Evolutionary conservation across 2,888 invertebrate genomes (phyloP).

Genomic region (Melolontha melolontha): DNA sequence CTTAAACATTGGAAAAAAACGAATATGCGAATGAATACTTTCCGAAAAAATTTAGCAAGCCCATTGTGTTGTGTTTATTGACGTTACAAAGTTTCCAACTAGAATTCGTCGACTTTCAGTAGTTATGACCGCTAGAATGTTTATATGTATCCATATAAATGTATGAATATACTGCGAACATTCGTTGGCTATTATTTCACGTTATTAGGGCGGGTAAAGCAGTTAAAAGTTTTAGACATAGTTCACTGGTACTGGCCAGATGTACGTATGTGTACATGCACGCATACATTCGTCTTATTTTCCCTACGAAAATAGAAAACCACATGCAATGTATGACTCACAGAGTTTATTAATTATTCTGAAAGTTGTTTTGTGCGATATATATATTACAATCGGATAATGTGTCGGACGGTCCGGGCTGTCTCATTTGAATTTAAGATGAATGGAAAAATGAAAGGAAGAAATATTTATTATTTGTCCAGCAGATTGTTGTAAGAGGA

Average conservation of each 20-base stretch:
- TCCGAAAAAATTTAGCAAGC: too few species aligned
- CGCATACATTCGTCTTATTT: constrained; percentile 29
- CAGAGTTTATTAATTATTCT: constrained; percentile 41
- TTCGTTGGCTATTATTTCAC: constrained; percentile 4
- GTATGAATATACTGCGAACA: constrained; percentile 2
- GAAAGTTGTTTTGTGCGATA: constrained; percentile 23
- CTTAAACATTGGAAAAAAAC: too few species aligned
- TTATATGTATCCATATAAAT: neutral
- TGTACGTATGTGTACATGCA: neutral
- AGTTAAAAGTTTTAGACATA: constrained; percentile 14
- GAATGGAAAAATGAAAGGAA: constrained; percentile 24
- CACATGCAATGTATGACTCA: constrained; percentile 42
- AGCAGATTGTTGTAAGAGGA: constrained; percentile 9
- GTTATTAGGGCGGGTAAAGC: constrained; percentile 5
- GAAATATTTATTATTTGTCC: constrained; percentile 17
- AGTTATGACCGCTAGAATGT: neutral
- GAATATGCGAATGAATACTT: too few species aligned
- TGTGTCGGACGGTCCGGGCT: neutral
- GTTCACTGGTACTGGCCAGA: constrained; percentile 10
- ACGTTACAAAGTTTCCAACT: constrained; percentile 6
- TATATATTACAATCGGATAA: constrained; percentile 5
- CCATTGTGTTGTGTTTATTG: constrained; percentile 11
- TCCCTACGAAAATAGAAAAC: constrained; percentile 40
- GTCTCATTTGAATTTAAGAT: constrained; percentile 32
- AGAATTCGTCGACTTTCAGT: neutral